Base-by-base conservation (phyloP, 1,140 invertebrate genomes). In the Semibalanus balanoides region DNA sequence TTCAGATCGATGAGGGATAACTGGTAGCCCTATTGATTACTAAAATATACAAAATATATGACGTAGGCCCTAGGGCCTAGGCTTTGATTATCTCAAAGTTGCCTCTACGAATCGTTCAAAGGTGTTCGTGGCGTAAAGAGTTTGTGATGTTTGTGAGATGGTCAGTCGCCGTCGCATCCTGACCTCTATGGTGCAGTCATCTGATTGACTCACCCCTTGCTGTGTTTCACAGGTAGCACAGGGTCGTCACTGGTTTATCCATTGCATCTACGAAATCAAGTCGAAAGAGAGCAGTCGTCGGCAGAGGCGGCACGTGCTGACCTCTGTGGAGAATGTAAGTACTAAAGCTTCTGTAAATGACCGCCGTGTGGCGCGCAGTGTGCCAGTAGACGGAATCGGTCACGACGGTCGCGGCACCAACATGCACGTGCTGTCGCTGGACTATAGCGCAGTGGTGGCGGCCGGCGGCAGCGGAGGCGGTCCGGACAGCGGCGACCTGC, bases 191-290 rank as follows among this genome's bases (percentile, higher is more conserved):
- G 17, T 17, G 35, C 35, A 5, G 5, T 40, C 35, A 5, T 7
- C 5, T 7, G 35, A 5, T 5, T 40, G 35, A 7, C 35, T 17
- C 5, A 40, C 35, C 35, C 17, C 5, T 5, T 40, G 5, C 17
- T 40, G 5, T 43, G 25, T 31, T 64, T 79, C 78, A 40, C 76
- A 84, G 83, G 81, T 81, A 30, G 82, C 83, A n/a, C 75, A 79
- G 64, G 83, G 82, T 7, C 79, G 82, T 27, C 83, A 84, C 74
- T 85, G 84, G 84, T 85, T 83, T 75, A 76, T 85, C 0, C 84
- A 85, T 74, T 81, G 81, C 35, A 83, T 85, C 71, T 85, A 84
- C 77, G 82, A 82, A 31, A 78, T 85, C 9, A 79, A 80, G 30
- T 82, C 83, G 29, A 77, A 78, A 22, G 81, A 80, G 31, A 77